Conservation (phyloP, 2,888 invertebrate species). For the Agrenia bidenticulata region DNA sequence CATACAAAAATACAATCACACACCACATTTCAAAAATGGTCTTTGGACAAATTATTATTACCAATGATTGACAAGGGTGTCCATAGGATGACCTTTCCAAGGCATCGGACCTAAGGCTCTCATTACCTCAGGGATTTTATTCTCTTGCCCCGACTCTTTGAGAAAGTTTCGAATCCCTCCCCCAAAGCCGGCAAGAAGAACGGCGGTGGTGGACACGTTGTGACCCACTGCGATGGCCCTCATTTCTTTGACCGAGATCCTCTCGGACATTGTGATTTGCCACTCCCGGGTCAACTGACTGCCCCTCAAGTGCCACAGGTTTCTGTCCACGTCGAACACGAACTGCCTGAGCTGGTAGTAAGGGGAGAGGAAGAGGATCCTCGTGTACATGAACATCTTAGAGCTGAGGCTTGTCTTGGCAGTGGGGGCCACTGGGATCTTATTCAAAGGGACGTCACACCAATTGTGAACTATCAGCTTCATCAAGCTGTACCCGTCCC, state of each 20-base stretch:
- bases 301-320: slow-evolving; percentile 46
- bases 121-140: slow-evolving; percentile 34
- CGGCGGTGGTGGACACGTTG: slow-evolving; percentile 38
- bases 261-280: slow-evolving; percentile 34
- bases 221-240: slow-evolving; percentile 33
- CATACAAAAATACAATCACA: background rate
- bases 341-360: slow-evolving; percentile 42
- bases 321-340: slow-evolving; percentile 42
- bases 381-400: slow-evolving; percentile 19
- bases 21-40: background rate
- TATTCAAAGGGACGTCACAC: slow-evolving; percentile 19
- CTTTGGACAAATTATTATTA: slow-evolving; percentile 9
- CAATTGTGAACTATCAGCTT: slow-evolving; percentile 32
- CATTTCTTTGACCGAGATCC: slow-evolving; percentile 34
- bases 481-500: slow-evolving; percentile 41
- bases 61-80: slow-evolving; percentile 40
- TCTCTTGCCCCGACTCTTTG: slow-evolving; percentile 26
- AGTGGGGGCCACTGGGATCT: slow-evolving; percentile 25
- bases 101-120: slow-evolving; percentile 43
- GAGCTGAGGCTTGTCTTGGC: background rate
- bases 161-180: slow-evolving; percentile 49
- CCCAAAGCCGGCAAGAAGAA: slow-evolving; percentile 45
- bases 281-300: slow-evolving; percentile 28
- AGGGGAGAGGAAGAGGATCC: slow-evolving; percentile 27
- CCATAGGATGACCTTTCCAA: slow-evolving; percentile 41